phyloP scores from a whole-genome alignment of 2,113 vertebrate species.

The Macrotus californicus region DNA sequence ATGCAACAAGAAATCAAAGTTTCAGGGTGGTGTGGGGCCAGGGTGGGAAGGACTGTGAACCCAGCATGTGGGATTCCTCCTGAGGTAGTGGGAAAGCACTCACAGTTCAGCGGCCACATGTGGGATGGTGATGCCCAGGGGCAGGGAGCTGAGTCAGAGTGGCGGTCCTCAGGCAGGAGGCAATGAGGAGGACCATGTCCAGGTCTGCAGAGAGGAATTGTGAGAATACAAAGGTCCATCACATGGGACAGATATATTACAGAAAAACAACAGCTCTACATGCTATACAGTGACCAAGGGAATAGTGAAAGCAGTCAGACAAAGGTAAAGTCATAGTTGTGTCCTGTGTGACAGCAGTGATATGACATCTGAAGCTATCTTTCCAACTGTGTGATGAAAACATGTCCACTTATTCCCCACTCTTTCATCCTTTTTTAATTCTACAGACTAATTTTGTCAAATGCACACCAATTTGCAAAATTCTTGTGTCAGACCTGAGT shows the following conservation, averaged over 20 bases:
- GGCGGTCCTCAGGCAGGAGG: background rate
- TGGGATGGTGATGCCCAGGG: background rate
- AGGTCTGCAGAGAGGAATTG: background rate
- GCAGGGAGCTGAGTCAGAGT: background rate
- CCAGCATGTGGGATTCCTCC: background rate
- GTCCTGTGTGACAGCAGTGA: background rate
- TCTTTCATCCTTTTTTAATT: background rate
- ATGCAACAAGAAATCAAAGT: background rate
- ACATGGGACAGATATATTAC: background rate
- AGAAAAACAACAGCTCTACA: background rate
- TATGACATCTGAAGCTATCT: background rate
- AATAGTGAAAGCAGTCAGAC: background rate
- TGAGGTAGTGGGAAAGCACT: background rate
- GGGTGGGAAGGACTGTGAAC: background rate
- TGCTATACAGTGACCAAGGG: background rate
- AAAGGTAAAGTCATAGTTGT: background rate
- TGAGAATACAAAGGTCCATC: background rate
- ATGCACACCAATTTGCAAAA: background rate
- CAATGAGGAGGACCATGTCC: background rate
- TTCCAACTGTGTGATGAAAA: background rate
- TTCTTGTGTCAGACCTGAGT: background rate
- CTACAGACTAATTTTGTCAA: background rate
- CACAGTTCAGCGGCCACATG: background rate
- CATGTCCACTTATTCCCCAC: background rate
- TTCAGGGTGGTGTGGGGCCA: background rate